Percentiles rank a stretch among this genome's conserved stretches.
Evolutionary conservation across 1,140 invertebrate species (phyloP).

Genomic region (Microplitis mediator): DNA sequence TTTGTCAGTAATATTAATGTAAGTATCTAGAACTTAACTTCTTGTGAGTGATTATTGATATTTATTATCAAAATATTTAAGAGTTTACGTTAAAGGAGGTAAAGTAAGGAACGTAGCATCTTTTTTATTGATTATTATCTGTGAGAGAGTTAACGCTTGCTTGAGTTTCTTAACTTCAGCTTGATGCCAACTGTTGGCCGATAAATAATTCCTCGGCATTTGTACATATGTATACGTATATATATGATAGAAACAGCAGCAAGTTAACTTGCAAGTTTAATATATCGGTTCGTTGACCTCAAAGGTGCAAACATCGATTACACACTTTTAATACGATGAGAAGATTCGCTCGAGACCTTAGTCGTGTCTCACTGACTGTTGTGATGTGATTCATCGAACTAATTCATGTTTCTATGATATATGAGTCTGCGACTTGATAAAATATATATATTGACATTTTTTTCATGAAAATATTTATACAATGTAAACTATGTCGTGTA

Average conservation of each 20-base stretch:
- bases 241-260: conserved; percentile 18
- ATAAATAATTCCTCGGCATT: conserved; percentile 28
- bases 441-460: neutral
- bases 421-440: conserved; percentile 6
- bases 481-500: neutral
- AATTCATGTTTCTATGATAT: neutral
- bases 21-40: too few relatives aligned
- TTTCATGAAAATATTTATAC: neutral
- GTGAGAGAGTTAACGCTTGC: conserved; percentile 13
- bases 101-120: conserved; percentile 6
- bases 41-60: neutral
- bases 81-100: neutral
- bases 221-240: neutral
- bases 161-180: conserved; percentile 7
- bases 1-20: too few relatives aligned
- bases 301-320: conserved; percentile 29
- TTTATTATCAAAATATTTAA: neutral
- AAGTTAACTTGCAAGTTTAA: conserved; percentile 20
- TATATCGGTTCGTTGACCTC: conserved; percentile 29
- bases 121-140: conserved; percentile 26
- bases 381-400: neutral
- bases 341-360: neutral
- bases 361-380: neutral
- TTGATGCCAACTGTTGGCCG: conserved; percentile 20
- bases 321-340: conserved; percentile 17